These are phyloP conservation scores for Corythoichthys haematopterus DNA, from an alignment of 2,113 vertebrate species.

Conservation along the genomic window DNA sequence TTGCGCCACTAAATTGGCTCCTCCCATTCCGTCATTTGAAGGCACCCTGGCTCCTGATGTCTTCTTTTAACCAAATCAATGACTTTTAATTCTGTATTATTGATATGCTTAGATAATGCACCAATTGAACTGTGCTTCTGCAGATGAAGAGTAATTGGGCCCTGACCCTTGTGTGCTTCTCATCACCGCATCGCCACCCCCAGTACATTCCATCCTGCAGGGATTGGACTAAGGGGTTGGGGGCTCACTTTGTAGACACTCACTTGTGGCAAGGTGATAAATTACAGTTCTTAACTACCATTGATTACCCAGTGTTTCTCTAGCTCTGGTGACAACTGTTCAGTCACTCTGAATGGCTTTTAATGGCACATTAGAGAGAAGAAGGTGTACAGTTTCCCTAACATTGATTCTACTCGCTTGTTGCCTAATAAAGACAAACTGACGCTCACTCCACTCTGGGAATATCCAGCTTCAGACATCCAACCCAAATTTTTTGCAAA, in stretches of 20 bases:
- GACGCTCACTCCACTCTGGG: slow-evolving; percentile 58
- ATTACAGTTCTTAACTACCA: slow-evolving; percentile 96
- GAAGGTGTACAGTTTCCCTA: slow-evolving; percentile 67
- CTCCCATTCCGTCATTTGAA: slow-evolving; percentile 24
- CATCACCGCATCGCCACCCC: slow-evolving; percentile 50
- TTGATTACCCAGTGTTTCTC: slow-evolving; percentile 92
- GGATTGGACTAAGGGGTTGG: slow-evolving; percentile 26
- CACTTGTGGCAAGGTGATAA: slow-evolving; percentile 96
- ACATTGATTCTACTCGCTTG: slow-evolving; percentile 74
- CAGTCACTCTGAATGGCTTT: slow-evolving; percentile 87
- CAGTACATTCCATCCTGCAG: slow-evolving; percentile 44
- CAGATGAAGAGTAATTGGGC: slow-evolving; percentile 77
- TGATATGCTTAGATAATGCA: slow-evolving; percentile 72
- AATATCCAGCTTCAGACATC: slow-evolving; percentile 47
- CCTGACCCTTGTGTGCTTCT: slow-evolving; percentile 61
- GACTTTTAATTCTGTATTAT: slow-evolving; percentile 70
- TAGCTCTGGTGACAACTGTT: slow-evolving; percentile 86
- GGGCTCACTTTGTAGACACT: slow-evolving; percentile 75
- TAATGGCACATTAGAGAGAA: slow-evolving; percentile 87
- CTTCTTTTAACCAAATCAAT: slow-evolving; percentile 68
- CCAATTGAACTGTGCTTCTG: slow-evolving; percentile 68
- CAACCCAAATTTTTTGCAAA: slow-evolving; percentile 37
- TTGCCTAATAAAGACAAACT: slow-evolving; percentile 81
- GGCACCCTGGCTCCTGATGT: slow-evolving; percentile 25
- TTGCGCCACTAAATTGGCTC: background rate